Evolutionary conservation across 1,140 invertebrate species (phyloP).

Genomic region (Drosophila carrolli): DNA sequence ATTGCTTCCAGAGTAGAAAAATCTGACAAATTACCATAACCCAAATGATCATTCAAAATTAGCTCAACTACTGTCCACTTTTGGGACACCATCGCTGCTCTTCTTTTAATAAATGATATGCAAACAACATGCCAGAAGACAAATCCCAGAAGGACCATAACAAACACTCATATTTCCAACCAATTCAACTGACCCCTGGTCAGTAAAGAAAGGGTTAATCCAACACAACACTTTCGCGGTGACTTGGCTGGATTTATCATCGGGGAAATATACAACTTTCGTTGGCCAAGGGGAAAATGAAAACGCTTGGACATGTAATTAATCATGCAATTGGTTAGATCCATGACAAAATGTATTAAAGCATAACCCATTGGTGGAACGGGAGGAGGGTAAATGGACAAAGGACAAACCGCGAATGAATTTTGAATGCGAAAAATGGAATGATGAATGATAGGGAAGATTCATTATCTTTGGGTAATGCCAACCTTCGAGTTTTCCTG

Average conservation of each 20-base stretch:
- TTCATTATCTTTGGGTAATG: too few relatives aligned
- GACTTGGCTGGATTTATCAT: conserved; percentile 48
- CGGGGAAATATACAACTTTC: conserved; percentile 10
- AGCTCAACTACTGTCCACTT: conserved; percentile 26
- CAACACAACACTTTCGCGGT: conserved; percentile 54
- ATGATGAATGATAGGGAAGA: conserved; percentile 13
- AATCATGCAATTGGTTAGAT: conserved; percentile 72
- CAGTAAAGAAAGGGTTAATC: conserved; percentile 61
- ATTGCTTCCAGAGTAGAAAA: too few relatives aligned
- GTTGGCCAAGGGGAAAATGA: not conserved
- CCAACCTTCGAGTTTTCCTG: too few relatives aligned
- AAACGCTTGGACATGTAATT: conserved; percentile 53
- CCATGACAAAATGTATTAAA: conserved; percentile 64
- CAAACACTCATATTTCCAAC: conserved; percentile 70
- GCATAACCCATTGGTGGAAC: conserved; percentile 33
- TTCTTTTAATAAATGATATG: conserved; percentile 65
- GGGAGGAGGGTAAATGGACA: conserved; percentile 49
- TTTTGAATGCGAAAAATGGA: conserved; percentile 21
- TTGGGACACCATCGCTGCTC: conserved; percentile 12
- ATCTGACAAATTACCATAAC: conserved; percentile 12
- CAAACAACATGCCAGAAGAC: conserved; percentile 60
- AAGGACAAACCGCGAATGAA: conserved; percentile 47
- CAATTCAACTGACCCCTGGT: conserved; percentile 57
- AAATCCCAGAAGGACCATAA: conserved; percentile 60
- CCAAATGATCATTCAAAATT: conserved; percentile 18